Conservation (phyloP, 2,113 vertebrate species). For the Lycaon pictus region DNA sequence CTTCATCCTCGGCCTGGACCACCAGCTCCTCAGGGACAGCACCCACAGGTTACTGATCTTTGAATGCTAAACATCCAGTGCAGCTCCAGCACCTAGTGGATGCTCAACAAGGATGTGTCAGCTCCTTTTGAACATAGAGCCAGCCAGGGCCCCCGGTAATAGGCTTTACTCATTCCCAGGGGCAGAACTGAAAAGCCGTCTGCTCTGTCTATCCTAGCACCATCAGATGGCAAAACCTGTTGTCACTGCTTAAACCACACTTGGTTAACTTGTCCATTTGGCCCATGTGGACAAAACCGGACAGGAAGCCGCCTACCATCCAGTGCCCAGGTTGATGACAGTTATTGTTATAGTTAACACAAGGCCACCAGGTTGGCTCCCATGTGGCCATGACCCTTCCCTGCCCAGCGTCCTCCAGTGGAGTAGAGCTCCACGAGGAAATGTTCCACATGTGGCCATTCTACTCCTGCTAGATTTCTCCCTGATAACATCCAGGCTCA, state of each 20-base stretch:
- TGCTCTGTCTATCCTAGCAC: background rate
- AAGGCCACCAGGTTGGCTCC: background rate
- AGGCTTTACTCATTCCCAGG: background rate
- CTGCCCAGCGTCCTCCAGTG: background rate
- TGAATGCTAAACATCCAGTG: background rate
- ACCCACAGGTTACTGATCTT: background rate
- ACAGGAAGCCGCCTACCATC: background rate
- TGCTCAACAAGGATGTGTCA: background rate
- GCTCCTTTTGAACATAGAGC: background rate
- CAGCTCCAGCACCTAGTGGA: background rate
- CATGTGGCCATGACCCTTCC: fast-evolving
- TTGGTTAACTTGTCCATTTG: background rate
- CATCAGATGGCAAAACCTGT: background rate
- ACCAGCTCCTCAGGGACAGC: background rate
- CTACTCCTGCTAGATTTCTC: background rate
- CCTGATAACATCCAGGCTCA: slow-evolving; percentile 11
- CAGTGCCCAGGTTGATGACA: background rate
- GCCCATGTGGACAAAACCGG: background rate
- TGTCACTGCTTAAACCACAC: background rate
- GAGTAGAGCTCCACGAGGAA: background rate
- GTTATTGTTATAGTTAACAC: background rate
- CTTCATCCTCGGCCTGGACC: background rate
- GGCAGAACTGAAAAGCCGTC: background rate
- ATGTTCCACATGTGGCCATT: background rate
- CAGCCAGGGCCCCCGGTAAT: background rate